phyloP scores from a whole-genome alignment of 2,797 vertebrate species.

The Hapalemur alaotrensis region DNA sequence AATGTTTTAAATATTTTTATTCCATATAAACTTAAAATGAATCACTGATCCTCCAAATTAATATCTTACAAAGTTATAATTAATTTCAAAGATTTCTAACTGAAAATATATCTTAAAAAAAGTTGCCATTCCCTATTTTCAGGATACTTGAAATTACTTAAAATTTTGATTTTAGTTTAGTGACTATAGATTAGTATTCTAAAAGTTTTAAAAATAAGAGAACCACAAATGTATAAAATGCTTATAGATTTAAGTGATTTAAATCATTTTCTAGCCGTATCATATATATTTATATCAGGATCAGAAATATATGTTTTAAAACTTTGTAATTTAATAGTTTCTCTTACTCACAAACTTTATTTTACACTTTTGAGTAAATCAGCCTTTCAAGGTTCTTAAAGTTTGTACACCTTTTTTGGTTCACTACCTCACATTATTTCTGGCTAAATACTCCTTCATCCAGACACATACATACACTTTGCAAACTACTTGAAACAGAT shows the following conservation, averaged over 20 bases:
- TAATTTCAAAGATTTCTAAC: background rate
- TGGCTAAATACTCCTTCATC: background rate
- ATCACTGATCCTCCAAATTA: background rate
- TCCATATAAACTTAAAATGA: background rate
- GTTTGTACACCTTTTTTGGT: background rate
- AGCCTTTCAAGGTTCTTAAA: background rate
- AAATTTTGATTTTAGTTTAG: background rate
- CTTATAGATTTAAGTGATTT: background rate
- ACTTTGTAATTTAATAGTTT: background rate
- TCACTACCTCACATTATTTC: background rate
- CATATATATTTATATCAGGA: background rate
- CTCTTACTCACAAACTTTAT: background rate
- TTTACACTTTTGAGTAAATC: background rate
- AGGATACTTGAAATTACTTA: background rate
- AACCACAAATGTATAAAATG: background rate
- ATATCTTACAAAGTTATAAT: background rate
- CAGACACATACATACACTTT: background rate
- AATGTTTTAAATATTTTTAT: background rate
- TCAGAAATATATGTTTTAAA: background rate
- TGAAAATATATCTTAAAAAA: background rate
- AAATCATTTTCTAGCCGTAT: background rate
- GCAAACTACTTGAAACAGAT: background rate
- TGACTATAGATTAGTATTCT: background rate
- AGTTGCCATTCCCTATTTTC: background rate
- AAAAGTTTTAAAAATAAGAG: background rate